Evolutionary conservation across 1,140 invertebrate genomes (phyloP).

Genomic region (Manduca sexta): DNA sequence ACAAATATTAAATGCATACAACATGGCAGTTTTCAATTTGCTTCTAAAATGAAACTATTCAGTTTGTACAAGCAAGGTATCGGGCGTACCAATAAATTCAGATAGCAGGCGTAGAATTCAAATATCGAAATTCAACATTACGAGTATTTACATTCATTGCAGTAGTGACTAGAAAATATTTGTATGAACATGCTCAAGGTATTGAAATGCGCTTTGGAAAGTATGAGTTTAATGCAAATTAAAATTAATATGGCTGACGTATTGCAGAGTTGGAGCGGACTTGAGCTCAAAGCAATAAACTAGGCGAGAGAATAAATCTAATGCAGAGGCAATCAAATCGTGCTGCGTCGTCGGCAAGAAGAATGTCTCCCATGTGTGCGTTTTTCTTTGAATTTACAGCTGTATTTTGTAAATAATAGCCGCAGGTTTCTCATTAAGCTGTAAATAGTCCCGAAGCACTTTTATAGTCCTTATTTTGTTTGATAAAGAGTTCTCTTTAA

Average conservation of each 20-base stretch:
- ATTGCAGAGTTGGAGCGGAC: too few species aligned
- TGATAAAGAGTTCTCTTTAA: too few species aligned
- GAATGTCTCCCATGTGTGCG: conserved; percentile 34
- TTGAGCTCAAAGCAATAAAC: conserved; percentile 23
- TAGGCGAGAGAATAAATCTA: conserved; percentile 35
- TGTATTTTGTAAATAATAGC: conserved; percentile 38
- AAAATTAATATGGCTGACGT: too few species aligned
- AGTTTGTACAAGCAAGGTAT: not conserved
- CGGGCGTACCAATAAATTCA: conserved; percentile 17
- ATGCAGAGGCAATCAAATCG: conserved; percentile 40
- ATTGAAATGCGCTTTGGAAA: not conserved
- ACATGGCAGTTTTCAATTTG: too few species aligned
- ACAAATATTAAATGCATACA: too few species aligned
- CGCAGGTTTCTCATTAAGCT: conserved; percentile 21
- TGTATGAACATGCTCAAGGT: not conserved
- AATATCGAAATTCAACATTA: conserved; percentile 16
- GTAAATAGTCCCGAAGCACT: conserved; percentile 10
- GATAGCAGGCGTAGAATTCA: conserved; percentile 17
- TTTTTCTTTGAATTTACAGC: conserved; percentile 31
- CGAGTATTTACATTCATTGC: conserved; percentile 18
- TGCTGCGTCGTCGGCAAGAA: conserved; percentile 26
- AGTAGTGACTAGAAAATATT: conserved; percentile 3
- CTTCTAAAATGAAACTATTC: too few species aligned
- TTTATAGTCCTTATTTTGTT: conserved; percentile 5
- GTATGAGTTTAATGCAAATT: not conserved